phyloP scores from a whole-genome alignment of 2,888 invertebrate genomes.

The Drosophila setosimentum region DNA sequence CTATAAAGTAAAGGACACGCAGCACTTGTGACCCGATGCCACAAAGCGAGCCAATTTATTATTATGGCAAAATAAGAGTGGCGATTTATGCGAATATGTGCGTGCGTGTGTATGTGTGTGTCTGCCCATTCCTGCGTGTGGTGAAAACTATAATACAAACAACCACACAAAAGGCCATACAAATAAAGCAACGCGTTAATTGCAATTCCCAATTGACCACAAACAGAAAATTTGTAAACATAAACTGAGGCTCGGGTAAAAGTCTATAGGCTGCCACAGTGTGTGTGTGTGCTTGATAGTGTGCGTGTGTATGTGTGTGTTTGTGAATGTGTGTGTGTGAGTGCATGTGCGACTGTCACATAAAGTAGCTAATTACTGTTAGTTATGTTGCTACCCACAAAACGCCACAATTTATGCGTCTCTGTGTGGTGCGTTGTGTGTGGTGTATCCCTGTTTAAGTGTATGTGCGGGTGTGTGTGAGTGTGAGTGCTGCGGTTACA shows the following conservation, averaged over 20 bases:
- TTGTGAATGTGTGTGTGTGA: conserved; percentile 5
- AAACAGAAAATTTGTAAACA: conserved; percentile 62
- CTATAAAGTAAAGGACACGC: conserved; percentile 21
- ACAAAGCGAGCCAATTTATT: conserved; percentile 48
- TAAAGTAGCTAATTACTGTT: conserved; percentile 79
- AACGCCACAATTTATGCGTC: conserved; percentile 68
- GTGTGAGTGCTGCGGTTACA: conserved; percentile 47
- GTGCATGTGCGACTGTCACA: conserved; percentile 58
- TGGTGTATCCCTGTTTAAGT: conserved; percentile 17
- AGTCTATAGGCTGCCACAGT: conserved; percentile 13
- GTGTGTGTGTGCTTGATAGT: conserved; percentile 5
- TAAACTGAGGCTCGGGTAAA: conserved; percentile 40
- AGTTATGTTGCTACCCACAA: conserved; percentile 77
- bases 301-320: not conserved
- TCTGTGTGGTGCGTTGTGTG: conserved; percentile 29
- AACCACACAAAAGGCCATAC: conserved; percentile 54
- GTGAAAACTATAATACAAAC: conserved; percentile 39
- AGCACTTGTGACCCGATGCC: conserved; percentile 15
- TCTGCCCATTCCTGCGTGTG: conserved; percentile 2
- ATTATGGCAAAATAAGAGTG: conserved; percentile 55
- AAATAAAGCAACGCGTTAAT: conserved; percentile 76
- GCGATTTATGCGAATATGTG: conserved; percentile 25
- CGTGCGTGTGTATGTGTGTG: conserved; percentile 1
- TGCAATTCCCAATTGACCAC: conserved; percentile 76
- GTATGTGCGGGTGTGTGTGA: conserved; percentile 16